These are phyloP conservation scores for Varanus komodoensis DNA, from an alignment of 2,113 vertebrate species.

Conservation along the genomic window DNA sequence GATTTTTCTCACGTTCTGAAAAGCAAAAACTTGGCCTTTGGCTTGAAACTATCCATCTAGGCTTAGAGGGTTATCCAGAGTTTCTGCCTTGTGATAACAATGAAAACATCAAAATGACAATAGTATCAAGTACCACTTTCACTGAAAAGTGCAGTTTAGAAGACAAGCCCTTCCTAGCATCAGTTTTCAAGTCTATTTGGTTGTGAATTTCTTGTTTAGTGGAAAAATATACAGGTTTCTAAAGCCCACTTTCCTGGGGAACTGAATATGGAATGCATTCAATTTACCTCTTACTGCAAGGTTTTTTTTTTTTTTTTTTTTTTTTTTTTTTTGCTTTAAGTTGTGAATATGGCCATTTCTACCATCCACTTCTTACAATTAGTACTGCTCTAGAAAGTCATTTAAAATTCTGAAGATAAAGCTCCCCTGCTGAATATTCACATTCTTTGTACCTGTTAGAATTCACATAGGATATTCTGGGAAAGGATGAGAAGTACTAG, in stretches of 20 bases:
- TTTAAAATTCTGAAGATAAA: slow-evolving; percentile 12
- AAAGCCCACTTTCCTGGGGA: slow-evolving; percentile 57
- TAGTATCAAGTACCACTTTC: slow-evolving; percentile 47
- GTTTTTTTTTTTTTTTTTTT: background rate
- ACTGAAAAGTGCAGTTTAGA: slow-evolving; percentile 63
- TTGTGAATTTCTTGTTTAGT: slow-evolving; percentile 66
- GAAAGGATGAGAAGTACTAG: slow-evolving; percentile 8
- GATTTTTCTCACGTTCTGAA: background rate
- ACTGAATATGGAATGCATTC: slow-evolving; percentile 53
- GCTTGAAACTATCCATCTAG: slow-evolving; percentile 1
- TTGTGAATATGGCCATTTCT: slow-evolving; percentile 27
- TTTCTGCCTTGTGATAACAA: background rate
- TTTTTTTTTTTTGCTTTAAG: background rate
- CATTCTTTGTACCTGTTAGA: slow-evolving; percentile 25
- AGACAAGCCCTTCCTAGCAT: slow-evolving; percentile 49
- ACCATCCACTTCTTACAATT: slow-evolving; percentile 54
- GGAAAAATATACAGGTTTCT: slow-evolving; percentile 60
- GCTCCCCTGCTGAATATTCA: slow-evolving; percentile 18
- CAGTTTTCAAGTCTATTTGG: slow-evolving; percentile 54
- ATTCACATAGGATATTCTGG: slow-evolving; percentile 25
- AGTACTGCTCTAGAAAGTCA: slow-evolving; percentile 49
- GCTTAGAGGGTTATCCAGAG: background rate
- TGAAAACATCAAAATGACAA: slow-evolving; percentile 7
- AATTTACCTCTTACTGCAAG: slow-evolving; percentile 38
- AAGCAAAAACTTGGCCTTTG: slow-evolving; percentile 9